Conservation (phyloP, 2,888 invertebrate species). For the Aquatica leii region DNA sequence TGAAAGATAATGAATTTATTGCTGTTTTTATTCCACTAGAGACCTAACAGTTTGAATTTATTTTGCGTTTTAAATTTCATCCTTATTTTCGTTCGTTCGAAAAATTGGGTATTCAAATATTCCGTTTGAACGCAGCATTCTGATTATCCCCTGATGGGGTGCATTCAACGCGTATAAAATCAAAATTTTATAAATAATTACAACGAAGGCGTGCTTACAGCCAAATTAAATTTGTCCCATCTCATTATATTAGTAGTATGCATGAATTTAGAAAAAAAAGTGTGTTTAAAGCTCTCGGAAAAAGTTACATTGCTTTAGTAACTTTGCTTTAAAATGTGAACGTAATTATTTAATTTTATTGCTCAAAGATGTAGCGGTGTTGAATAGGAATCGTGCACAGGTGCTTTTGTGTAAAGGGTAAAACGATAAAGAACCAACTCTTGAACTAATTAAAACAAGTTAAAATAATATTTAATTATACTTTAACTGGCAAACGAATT, state of each 20-base stretch:
- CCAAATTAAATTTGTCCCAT: conserved; percentile 11
- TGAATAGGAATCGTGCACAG: conserved; percentile 35
- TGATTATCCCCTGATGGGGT: conserved; percentile 9
- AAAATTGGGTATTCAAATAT: conserved; percentile 17
- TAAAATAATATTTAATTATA: conserved; percentile 48
- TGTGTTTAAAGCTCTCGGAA: not conserved
- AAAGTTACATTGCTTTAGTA: not conserved
- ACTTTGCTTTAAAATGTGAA: conserved; percentile 29
- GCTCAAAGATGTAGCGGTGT: conserved; percentile 28
- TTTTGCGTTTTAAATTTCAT: conserved; percentile 23
- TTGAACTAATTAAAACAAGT: conserved; percentile 47
- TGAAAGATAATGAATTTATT: conserved; percentile 28
- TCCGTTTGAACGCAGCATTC: conserved; percentile 9
- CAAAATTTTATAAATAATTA: conserved; percentile 12
- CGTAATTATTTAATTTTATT: conserved; percentile 41
- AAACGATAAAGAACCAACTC: conserved; percentile 39
- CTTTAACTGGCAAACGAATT: conserved; percentile 14
- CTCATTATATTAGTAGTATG: not conserved
- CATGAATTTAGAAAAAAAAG: conserved; percentile 2
- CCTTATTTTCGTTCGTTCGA: not conserved
- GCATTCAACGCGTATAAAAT: conserved; percentile 17
- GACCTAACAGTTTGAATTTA: conserved; percentile 24
- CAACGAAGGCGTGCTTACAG: not conserved
- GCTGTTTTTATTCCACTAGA: conserved; percentile 29
- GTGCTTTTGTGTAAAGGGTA: conserved; percentile 33